Evolutionary conservation across 2,888 invertebrate genomes (phyloP).

Genomic region (Punctoribates punctum): DNA sequence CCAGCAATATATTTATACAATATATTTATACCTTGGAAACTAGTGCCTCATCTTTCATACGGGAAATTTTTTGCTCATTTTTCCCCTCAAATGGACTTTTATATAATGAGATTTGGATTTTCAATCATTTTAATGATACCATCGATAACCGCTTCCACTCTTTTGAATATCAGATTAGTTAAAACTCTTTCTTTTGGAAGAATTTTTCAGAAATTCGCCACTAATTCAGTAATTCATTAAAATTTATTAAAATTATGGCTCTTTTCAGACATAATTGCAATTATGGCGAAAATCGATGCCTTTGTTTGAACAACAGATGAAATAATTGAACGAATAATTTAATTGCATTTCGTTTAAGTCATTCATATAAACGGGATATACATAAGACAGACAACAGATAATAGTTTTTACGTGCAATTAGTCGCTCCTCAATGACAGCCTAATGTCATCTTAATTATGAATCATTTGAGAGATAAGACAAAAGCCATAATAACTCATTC

Average conservation of each 20-base stretch:
- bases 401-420: background rate
- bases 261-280: no score
- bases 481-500: background rate
- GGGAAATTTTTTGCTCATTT: background rate
- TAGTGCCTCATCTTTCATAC: background rate
- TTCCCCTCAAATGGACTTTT: background rate
- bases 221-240: no score
- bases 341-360: background rate
- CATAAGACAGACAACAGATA: conserved; percentile 21
- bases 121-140: conserved; percentile 15
- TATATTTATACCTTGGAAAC: background rate
- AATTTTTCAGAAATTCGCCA: no score
- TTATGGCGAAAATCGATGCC: no score
- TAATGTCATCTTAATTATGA: conserved; percentile 23
- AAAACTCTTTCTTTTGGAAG: background rate
- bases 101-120: conserved; percentile 1
- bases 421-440: background rate
- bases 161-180: background rate
- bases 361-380: background rate
- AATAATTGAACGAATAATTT: no score
- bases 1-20: background rate
- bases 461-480: conserved; percentile 8
- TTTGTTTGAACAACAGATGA: no score
- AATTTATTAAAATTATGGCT: no score
- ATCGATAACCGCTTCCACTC: background rate